These are phyloP conservation scores for Malachius bipustulatus DNA, from an alignment of 2,888 invertebrate species.

Conservation along the genomic window DNA sequence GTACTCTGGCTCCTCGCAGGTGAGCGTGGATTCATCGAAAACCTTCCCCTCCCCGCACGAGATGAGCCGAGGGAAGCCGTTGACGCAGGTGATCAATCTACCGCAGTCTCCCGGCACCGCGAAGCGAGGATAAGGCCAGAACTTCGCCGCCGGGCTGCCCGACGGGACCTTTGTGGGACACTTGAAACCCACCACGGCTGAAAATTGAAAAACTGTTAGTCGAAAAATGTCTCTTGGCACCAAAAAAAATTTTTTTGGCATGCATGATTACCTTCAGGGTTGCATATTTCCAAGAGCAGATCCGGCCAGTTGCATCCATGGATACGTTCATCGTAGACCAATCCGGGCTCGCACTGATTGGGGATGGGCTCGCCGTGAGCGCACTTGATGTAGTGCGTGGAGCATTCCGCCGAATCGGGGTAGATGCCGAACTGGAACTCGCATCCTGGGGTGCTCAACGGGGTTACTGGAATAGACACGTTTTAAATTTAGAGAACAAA, in stretches of 20 bases:
- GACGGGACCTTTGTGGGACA: slow-evolving; percentile 78
- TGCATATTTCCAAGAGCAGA: slow-evolving; percentile 72
- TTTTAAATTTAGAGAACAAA: no score
- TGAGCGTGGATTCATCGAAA: slow-evolving; percentile 70
- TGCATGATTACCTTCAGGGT: slow-evolving; percentile 64
- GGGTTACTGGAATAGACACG: slow-evolving; percentile 58
- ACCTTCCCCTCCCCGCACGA: slow-evolving; percentile 80
- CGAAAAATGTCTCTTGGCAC: no score
- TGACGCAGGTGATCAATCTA: slow-evolving; percentile 81
- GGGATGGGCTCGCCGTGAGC: slow-evolving; percentile 70
- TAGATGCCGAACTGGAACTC: slow-evolving; percentile 84
- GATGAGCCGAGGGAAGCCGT: slow-evolving; percentile 77
- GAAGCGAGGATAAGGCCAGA: slow-evolving; percentile 88
- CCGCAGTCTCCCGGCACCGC: slow-evolving; percentile 79
- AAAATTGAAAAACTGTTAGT: no score
- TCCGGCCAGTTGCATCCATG: slow-evolving; percentile 94
- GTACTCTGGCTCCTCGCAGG: slow-evolving; percentile 67
- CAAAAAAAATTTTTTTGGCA: neutral
- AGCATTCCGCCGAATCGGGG: slow-evolving; percentile 67
- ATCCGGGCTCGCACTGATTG: slow-evolving; percentile 72
- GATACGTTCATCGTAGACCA: slow-evolving; percentile 77
- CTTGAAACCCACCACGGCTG: slow-evolving; percentile 83
- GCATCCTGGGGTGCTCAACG: slow-evolving; percentile 70
- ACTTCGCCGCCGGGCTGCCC: slow-evolving; percentile 69
- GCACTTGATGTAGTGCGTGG: slow-evolving; percentile 78